These are phyloP conservation scores for Tuta absoluta DNA, from an alignment of 2,888 invertebrate genomes.

Conservation along the genomic window DNA sequence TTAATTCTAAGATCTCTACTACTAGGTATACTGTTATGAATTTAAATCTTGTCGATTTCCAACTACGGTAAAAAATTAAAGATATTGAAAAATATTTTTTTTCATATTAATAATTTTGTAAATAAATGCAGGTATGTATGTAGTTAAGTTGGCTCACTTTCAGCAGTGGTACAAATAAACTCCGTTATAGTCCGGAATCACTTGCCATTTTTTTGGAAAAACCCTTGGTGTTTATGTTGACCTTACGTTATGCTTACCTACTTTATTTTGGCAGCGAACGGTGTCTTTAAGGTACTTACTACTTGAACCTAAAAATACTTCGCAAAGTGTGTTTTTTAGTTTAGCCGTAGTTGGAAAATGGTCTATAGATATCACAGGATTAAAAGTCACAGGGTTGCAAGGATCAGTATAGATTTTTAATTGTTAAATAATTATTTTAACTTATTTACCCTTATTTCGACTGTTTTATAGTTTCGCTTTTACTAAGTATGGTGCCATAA, in stretches of 20 bases:
- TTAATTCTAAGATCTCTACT: conserved; percentile 64
- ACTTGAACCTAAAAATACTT: neutral
- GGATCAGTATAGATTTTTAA: conserved; percentile 47
- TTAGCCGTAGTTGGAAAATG: conserved; percentile 53
- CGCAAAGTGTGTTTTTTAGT: neutral
- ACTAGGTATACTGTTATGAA: conserved; percentile 48
- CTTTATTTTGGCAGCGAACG: too few relatives aligned
- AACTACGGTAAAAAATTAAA: conserved; percentile 41
- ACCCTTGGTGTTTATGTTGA: too few relatives aligned
- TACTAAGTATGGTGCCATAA: conserved; percentile 7
- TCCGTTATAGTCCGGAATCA: too few relatives aligned
- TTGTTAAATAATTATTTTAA: conserved; percentile 32
- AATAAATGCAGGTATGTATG: neutral
- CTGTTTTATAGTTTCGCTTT: neutral
- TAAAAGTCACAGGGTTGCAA: conserved; percentile 75
- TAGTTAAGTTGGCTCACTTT: too few relatives aligned
- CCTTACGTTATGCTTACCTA: too few relatives aligned
- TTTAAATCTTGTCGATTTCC: conserved; percentile 49
- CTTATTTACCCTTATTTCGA: neutral
- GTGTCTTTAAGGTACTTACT: too few relatives aligned
- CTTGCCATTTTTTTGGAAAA: too few relatives aligned
- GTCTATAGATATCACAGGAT: conserved; percentile 65
- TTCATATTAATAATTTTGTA: neutral
- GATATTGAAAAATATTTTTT: conserved; percentile 18
- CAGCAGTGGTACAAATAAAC: too few relatives aligned